A percentile compares a stretch with the other conserved stretches of the same genome.
Conservation (phyloP, 1,140 invertebrate genomes). For the Ridgeia piscesae region DNA sequence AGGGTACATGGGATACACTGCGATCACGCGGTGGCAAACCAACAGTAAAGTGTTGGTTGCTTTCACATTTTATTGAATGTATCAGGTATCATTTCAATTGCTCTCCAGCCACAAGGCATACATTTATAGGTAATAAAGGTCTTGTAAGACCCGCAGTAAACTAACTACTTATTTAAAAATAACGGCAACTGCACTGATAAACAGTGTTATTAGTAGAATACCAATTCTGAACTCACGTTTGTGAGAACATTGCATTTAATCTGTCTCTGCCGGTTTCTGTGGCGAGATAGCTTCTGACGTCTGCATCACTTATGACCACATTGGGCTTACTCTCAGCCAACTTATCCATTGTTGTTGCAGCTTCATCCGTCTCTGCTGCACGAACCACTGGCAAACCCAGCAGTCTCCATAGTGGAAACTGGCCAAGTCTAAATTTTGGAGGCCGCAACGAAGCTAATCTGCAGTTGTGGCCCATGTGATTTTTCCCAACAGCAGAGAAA, state of each 20-base stretch:
- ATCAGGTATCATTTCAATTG: no score
- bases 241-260: conserved; percentile 4
- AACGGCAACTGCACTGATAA: background rate
- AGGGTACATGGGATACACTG: no score
- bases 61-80: no score
- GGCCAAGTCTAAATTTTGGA: background rate
- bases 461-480: background rate
- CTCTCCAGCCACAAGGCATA: no score
- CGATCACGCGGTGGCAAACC: no score
- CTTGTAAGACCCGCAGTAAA: background rate
- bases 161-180: background rate
- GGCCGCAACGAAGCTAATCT: background rate
- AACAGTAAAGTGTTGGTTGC: no score
- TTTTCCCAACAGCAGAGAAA: background rate
- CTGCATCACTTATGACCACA: background rate
- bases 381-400: background rate
- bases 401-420: background rate
- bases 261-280: conserved; percentile 12
- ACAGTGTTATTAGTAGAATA: background rate
- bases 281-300: conserved; percentile 3
- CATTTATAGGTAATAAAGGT: background rate
- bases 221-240: background rate
- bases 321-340: background rate
- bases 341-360: conserved; percentile 2
- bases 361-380: background rate